Evolutionary conservation across 2,888 invertebrate genomes (phyloP).

Genomic region (Drosophila fulvimacula): DNA sequence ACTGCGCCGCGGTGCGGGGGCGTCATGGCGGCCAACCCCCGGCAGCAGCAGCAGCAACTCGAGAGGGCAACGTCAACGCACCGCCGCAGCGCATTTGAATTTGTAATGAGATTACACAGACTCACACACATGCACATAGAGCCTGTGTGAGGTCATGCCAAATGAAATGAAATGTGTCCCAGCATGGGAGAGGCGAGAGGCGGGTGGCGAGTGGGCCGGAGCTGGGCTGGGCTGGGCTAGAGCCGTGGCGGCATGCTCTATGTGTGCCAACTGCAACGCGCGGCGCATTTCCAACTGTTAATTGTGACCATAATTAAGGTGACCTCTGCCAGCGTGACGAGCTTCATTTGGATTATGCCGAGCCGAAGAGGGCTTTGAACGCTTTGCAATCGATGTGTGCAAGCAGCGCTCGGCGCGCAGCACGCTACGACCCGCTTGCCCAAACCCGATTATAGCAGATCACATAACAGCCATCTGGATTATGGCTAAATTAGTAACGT

Average conservation of each 20-base stretch:
- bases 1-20: constrained; percentile 8
- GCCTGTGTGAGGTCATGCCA: constrained; percentile 44
- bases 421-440: not conserved
- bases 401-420: not conserved
- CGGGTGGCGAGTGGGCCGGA: not conserved
- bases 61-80: constrained; percentile 36
- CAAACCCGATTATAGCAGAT: not conserved
- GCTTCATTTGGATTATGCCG: constrained; percentile 34
- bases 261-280: constrained; percentile 51
- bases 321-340: constrained; percentile 55
- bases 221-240: not conserved
- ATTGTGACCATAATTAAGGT: constrained; percentile 78
- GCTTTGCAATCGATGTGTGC: constrained; percentile 11
- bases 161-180: constrained; percentile 64
- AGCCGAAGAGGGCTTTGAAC: constrained; percentile 8
- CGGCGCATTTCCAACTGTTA: constrained; percentile 65
- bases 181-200: not conserved
- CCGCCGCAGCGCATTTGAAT: constrained; percentile 69
- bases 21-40: not conserved
- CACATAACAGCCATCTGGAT: constrained; percentile 2
- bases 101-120: constrained; percentile 77
- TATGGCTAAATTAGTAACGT: constrained; percentile 13
- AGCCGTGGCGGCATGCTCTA: constrained; percentile 16
- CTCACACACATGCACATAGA: constrained; percentile 2
- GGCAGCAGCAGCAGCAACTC: constrained; percentile 9